phyloP scores from a whole-genome alignment of 1,140 invertebrate genomes.

The Amyelois transitella region DNA sequence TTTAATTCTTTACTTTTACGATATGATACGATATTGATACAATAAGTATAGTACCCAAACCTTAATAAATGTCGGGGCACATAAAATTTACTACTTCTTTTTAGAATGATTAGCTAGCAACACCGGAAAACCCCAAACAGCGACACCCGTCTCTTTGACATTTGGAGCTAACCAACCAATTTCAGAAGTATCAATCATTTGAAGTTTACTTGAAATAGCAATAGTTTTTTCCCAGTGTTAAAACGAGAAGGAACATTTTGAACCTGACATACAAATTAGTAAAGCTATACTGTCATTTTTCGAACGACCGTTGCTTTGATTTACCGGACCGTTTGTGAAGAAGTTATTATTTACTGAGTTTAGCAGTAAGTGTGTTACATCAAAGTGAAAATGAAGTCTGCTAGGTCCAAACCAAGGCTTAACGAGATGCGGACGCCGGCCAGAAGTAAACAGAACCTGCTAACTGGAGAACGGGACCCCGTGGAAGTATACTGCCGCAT shows the following conservation, averaged over 20 bases:
- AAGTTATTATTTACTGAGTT: too few species aligned
- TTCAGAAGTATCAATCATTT: conserved; percentile 16
- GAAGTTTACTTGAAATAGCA: conserved; percentile 17
- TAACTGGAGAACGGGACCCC: conserved; percentile 75
- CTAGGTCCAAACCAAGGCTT: conserved; percentile 60
- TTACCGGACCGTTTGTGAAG: conserved; percentile 38
- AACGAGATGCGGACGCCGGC: conserved; percentile 63
- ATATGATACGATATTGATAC: too few species aligned
- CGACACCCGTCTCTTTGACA: neutral
- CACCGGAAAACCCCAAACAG: neutral
- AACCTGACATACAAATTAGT: conserved; percentile 8
- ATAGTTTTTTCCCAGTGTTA: conserved; percentile 2
- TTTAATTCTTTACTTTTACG: too few species aligned
- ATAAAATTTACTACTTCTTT: neutral
- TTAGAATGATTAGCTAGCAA: neutral
- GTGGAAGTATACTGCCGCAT: conserved; percentile 91
- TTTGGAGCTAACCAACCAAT: conserved; percentile 17
- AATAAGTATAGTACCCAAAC: too few species aligned
- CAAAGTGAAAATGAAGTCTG: conserved; percentile 53
- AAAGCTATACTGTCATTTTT: conserved; percentile 21
- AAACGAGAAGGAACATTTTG: conserved; percentile 13
- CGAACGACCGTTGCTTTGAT: conserved; percentile 59
- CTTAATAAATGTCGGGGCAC: too few species aligned
- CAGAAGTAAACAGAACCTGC: conserved; percentile 59
- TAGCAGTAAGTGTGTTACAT: conserved; percentile 23